phyloP scores from a whole-genome alignment of 1,140 invertebrate species.

The Aphelenchoides avenae region DNA sequence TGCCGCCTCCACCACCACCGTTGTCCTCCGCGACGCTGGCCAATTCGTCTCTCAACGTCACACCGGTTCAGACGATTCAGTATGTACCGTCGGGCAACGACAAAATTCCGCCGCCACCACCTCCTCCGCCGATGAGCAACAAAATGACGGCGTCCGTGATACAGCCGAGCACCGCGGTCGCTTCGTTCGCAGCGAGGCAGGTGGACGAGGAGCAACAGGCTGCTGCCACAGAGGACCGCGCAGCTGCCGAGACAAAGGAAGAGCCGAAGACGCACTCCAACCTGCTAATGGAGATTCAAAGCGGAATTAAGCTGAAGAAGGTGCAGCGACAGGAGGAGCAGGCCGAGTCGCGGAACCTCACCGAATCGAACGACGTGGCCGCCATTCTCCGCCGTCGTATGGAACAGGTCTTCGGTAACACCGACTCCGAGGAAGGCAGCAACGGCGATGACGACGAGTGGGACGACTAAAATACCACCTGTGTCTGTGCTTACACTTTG shows the following conservation, averaged over 20 bases:
- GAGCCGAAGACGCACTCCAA: too few species aligned
- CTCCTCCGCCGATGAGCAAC: too few species aligned
- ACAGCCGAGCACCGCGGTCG: neutral
- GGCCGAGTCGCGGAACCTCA: constrained; percentile 31
- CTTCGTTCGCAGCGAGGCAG: too few species aligned
- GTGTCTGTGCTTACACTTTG: too few species aligned
- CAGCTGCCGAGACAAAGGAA: too few species aligned
- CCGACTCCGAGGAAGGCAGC: constrained; percentile 7
- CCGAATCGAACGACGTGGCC: constrained; percentile 47
- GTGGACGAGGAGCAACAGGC: neutral
- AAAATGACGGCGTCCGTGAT: neutral
- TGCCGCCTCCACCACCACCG: constrained; percentile 18
- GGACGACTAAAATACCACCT: constrained; percentile 26
- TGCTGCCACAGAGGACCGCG: too few species aligned
- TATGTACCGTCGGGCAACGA: too few species aligned
- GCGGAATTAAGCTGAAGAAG: constrained; percentile 47
- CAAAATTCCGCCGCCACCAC: neutral
- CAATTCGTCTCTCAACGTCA: too few species aligned
- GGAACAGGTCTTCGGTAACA: constrained; percentile 49
- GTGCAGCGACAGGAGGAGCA: constrained; percentile 47
- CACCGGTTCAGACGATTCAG: too few species aligned
- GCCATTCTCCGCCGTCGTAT: constrained; percentile 50
- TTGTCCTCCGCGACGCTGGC: neutral
- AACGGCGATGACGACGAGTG: constrained; percentile 32
- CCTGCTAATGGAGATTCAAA: constrained; percentile 49